Evolutionary conservation across 1,140 invertebrate genomes (phyloP), one percentile per base, ranked within the genome.

Genomic region (Neuroterus valhalla): DNA sequence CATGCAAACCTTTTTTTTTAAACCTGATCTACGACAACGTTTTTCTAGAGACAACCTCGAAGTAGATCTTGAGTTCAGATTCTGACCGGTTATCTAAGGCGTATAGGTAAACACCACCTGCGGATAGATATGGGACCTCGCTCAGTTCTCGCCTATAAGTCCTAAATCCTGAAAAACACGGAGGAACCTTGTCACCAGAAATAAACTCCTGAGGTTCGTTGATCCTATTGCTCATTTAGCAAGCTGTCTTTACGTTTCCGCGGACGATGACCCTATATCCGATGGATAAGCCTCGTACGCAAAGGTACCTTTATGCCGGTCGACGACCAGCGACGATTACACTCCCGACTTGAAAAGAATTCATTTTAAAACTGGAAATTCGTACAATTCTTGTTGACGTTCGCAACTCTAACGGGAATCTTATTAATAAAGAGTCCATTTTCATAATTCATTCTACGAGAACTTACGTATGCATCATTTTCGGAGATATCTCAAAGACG

Each of bases 211-310:
- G 69, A 68, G 77, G 81, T 82, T 82, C 79, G 79, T 81, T 82
- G 79, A 82, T 82, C 81, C 78, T 80, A 74, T 72, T 77, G 76
- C 70, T 78, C 75, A 75, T 80, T 82, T 80, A 76, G 78, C 78
- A 71, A 78, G 76, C 74, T 75, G 77, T 79, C 78, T 79, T 81
- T 78, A 72, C 79, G 75, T 74, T 71, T 74, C 66, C 72, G 76
- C 74, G 81, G 78, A 82, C 81, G 77, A 82, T 81, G 81, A 82
- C 81, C 81, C 77, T 76, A 68, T 17, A 50, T 62, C 67, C 62
- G 76, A 78, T 79, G 52, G 52, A 55, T 26, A 62, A 62, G 76
- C 68, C 76, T 72, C 80, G 75, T 81, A 77, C 76, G 76, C 80
- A 52, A 78, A 78, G 73, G 69, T 80, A 80, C 76, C 31, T 21